Evolutionary conservation across 2,888 invertebrate species (phyloP).

Genomic region (Drosophila lutescens): DNA sequence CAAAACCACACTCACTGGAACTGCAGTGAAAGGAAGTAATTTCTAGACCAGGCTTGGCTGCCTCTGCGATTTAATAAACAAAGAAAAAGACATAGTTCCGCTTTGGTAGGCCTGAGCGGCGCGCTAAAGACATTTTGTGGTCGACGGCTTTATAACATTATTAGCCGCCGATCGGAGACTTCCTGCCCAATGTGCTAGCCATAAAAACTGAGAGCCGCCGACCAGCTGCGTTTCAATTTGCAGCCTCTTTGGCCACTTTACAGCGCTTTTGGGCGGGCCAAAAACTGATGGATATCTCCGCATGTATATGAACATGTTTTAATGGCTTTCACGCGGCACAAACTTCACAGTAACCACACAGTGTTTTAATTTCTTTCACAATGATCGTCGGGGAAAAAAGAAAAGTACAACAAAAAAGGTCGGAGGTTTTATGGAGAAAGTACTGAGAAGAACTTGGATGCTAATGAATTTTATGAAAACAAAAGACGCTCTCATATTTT

Average conservation of each 20-base stretch:
- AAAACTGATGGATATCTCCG: slow-evolving; percentile 35
- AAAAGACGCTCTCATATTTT: slow-evolving; percentile 8
- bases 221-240: slow-evolving; percentile 10
- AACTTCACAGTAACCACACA: slow-evolving; percentile 24
- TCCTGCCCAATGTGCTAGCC: slow-evolving; percentile 31
- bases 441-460: slow-evolving; percentile 21
- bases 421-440: slow-evolving; percentile 27
- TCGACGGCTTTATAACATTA: slow-evolving; percentile 19
- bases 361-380: slow-evolving; percentile 9
- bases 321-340: slow-evolving; percentile 51
- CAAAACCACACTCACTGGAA: not conserved
- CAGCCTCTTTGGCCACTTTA: slow-evolving; percentile 27
- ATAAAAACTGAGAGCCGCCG: not conserved
- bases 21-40: slow-evolving; percentile 11
- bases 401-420: slow-evolving; percentile 15
- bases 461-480: slow-evolving; percentile 22
- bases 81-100: slow-evolving; percentile 30
- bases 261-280: slow-evolving; percentile 19
- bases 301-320: slow-evolving; percentile 17
- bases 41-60: slow-evolving; percentile 31
- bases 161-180: slow-evolving; percentile 21
- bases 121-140: slow-evolving; percentile 9
- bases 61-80: slow-evolving; percentile 38
- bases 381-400: slow-evolving; percentile 22
- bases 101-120: slow-evolving; percentile 31